Base-by-base conservation (phyloP, 2,113 vertebrate genomes). In the Lepus europaeus region DNA sequence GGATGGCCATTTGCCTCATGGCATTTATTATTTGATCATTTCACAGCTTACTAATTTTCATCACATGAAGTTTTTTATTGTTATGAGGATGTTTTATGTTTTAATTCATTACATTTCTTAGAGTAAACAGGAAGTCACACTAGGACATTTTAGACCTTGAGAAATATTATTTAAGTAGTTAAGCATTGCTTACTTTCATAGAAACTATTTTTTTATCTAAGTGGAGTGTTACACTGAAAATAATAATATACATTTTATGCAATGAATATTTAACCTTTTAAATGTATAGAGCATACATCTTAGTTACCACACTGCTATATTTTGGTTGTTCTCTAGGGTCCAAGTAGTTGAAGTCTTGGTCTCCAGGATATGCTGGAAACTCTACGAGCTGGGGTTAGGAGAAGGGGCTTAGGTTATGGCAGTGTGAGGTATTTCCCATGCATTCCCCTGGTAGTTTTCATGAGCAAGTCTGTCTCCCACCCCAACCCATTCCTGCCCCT, bases 261-360 rank as follows among this genome's bases (percentile, higher is more conserved):
- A n/a, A 13, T 31, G 1, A 59, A 78, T 72, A 90, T 82, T 82
- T 93, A 85, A 45, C 64, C 56, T 25, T 84, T 96, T 91, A 12
- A 85, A 16, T 89, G 6, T 79, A 4, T 53, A 70, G 22, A 82
- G 56, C n/a, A 17, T 2, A 78, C 4, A 82, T 70, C 20, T 76
- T 88, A 23, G 23, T 69, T 61, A 90, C 13, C 69, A 89, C 7
- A 27, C 6, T 59, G 56, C 3, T 59, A 17, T 59, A 11, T 59
- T 59, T 59, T 59, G 56, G 56, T 59, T 59, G 56, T 59, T 59
- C 19, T 14, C 56, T 59, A 19, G 14, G 56, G 14, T 59, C 17
- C 56, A 59, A 6, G 3, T 59, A 16, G 56, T 59, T 59, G 56
- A 19, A 59, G 14, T 14, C 19, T 59, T 59, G 19, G 14, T 59